Conservation (phyloP, 2,113 vertebrate species). For the Psettodes erumei region DNA sequence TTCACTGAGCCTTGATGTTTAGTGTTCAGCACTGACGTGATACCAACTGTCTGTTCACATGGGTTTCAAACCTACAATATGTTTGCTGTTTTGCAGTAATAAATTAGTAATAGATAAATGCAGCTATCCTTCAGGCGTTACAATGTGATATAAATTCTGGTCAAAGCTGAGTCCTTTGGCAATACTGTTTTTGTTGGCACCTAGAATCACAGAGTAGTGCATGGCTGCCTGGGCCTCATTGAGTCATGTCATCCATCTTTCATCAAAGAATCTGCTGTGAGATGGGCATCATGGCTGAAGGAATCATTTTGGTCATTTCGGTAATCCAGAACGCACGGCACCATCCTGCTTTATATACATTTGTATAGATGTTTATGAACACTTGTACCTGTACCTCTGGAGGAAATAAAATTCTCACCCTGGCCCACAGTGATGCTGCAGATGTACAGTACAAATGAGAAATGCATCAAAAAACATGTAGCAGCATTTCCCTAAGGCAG, state of each 20-base stretch:
- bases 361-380: background rate
- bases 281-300: background rate
- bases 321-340: background rate
- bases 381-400: background rate
- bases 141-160: conserved; percentile 29
- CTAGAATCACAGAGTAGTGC: conserved; percentile 17
- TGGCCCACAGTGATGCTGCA: background rate
- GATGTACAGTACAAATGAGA: conserved; percentile 7
- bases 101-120: conserved; percentile 64
- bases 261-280: conserved; percentile 5
- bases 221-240: conserved; percentile 21
- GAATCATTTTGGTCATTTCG: background rate
- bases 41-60: conserved; percentile 27
- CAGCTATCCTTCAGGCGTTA: conserved; percentile 20
- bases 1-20: conserved; percentile 18
- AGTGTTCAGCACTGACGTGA: conserved; percentile 9
- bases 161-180: conserved; percentile 4
- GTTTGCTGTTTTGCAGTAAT: conserved; percentile 42
- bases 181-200: conserved; percentile 12
- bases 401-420: background rate
- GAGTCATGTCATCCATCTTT: background rate
- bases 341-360: background rate
- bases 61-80: conserved; percentile 3
- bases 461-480: background rate
- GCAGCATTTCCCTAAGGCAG: background rate